These are phyloP conservation scores for Scolopax bukidnonensis DNA, from an alignment of 2,797 vertebrate genomes.

Conservation along the genomic window DNA sequence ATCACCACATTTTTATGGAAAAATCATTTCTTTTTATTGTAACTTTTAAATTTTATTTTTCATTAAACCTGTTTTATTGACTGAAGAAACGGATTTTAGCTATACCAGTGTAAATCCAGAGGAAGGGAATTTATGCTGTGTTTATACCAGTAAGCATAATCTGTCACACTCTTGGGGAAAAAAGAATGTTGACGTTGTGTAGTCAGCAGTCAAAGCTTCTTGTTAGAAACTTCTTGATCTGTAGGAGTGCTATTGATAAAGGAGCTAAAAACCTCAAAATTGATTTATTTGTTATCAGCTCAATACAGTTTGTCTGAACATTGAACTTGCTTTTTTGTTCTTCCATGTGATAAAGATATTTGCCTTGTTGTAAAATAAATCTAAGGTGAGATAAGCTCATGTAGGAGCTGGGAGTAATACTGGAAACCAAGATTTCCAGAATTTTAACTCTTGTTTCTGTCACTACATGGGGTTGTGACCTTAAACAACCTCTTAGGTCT, in stretches of 20 bases:
- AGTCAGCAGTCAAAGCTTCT: constrained; percentile 46
- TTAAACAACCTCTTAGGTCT: neutral
- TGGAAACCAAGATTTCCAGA: neutral
- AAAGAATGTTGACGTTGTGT: neutral
- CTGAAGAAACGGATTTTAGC: neutral
- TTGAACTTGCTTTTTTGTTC: constrained; percentile 41
- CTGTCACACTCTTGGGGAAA: neutral
- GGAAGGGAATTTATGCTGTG: constrained; percentile 8
- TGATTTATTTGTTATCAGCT: constrained; percentile 65
- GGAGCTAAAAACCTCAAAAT: constrained; percentile 42
- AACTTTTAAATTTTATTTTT: constrained; percentile 60
- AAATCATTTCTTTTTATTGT: constrained; percentile 35
- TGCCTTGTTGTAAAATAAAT: constrained; percentile 32
- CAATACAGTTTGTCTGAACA: constrained; percentile 52
- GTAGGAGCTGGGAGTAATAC: neutral
- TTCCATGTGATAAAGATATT: constrained; percentile 5
- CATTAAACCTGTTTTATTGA: constrained; percentile 24
- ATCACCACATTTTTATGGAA: constrained; percentile 38
- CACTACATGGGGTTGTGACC: neutral
- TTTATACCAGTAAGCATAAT: constrained; percentile 21
- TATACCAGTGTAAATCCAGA: constrained; percentile 29
- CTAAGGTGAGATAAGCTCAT: neutral
- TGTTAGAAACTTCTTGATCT: constrained; percentile 49
- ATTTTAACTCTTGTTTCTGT: neutral
- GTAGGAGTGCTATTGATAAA: constrained; percentile 56